phyloP scores from a whole-genome alignment of 2,888 invertebrate genomes.

The Tenthredo mesomela region DNA sequence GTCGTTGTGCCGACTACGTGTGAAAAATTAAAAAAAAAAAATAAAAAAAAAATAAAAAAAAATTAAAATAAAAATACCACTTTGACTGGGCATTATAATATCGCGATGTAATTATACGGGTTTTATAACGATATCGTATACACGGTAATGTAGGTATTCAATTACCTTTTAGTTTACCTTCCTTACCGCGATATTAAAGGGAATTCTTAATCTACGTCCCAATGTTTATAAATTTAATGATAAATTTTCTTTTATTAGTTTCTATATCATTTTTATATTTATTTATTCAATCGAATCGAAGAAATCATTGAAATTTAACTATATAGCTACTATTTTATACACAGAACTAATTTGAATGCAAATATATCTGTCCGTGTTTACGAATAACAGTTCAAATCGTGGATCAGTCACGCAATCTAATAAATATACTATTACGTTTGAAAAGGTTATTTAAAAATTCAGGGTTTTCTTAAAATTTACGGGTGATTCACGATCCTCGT shows the following conservation, averaged over 20 bases:
- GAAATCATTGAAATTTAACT: neutral
- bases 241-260: neutral
- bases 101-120: neutral
- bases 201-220: neutral
- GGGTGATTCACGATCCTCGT: neutral
- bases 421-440: neutral
- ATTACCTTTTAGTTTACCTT: slow-evolving; percentile 22
- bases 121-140: neutral
- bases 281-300: neutral
- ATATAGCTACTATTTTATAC: neutral
- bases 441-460: neutral
- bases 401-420: neutral
- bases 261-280: too few relatives aligned
- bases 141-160: neutral
- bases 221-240: neutral
- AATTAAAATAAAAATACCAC: neutral
- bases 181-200: neutral
- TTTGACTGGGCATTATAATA: neutral
- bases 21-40: slow-evolving; percentile 2
- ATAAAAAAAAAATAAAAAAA: neutral
- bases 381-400: neutral
- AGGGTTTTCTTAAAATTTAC: neutral
- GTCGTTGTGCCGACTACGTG: slow-evolving; percentile 1
- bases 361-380: neutral
- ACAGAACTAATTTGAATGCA: slow-evolving; percentile 2